A percentile compares a stretch with the other conserved stretches of the same genome.
Evolutionary conservation across 2,888 invertebrate species (phyloP).

Genomic region (Pollenia angustigena): DNA sequence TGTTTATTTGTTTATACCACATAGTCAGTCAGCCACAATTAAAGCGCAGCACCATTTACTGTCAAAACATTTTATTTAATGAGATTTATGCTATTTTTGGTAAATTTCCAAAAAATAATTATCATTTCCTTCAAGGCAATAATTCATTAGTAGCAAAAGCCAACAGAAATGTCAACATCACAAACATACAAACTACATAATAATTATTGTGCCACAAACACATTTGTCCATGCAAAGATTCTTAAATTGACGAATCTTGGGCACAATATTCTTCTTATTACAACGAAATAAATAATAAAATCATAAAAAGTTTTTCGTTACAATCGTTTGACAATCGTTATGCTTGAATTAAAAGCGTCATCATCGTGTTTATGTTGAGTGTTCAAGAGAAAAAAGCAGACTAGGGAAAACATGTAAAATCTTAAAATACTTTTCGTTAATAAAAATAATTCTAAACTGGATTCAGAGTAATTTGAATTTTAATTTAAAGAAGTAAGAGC

Average conservation of each 20-base stretch:
- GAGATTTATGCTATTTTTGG: conserved; percentile 82
- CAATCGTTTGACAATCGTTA: conserved; percentile 75
- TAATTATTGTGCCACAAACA: background rate
- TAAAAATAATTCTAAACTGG: background rate
- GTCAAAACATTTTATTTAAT: conserved; percentile 77
- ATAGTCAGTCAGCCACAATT: conserved; percentile 23
- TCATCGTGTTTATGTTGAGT: conserved; percentile 35
- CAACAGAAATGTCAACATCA: conserved; percentile 1
- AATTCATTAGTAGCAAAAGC: conserved; percentile 71
- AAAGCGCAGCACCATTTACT: conserved; percentile 67
- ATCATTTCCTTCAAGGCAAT: conserved; percentile 79
- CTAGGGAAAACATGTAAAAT: background rate
- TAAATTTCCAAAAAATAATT: conserved; percentile 81
- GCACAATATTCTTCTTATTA: conserved; percentile 49
- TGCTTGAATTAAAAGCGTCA: conserved; percentile 67
- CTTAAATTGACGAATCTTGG: conserved; percentile 44
- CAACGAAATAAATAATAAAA: conserved; percentile 42
- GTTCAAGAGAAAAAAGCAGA: background rate
- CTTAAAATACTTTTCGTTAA: background rate
- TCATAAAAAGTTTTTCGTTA: conserved; percentile 61
- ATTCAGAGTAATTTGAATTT: too few relatives aligned
- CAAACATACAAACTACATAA: conserved; percentile 13
- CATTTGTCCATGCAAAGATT: conserved; percentile 29
- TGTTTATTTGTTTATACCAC: background rate
- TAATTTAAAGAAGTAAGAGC: too few relatives aligned